Evolutionary conservation across 2,113 vertebrate genomes (phyloP).

Genomic region (Oreochromis spilurus): DNA sequence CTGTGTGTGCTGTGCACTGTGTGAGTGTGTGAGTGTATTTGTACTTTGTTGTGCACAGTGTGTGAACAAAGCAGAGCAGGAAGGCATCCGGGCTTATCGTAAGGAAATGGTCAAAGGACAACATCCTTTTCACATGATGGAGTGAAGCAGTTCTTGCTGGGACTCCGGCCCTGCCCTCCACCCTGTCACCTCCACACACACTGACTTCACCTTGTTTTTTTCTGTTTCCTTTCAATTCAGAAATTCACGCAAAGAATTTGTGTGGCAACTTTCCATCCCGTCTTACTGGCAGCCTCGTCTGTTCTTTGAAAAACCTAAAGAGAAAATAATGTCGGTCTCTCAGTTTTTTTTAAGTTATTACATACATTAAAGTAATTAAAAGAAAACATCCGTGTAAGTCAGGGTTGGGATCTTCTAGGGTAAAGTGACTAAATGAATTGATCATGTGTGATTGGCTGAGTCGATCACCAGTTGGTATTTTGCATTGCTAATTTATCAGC

Average conservation of each 20-base stretch:
- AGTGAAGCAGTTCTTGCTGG: slow-evolving; percentile 13
- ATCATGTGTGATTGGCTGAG: neutral
- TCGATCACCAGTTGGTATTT: neutral
- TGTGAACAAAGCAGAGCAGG: slow-evolving; percentile 65
- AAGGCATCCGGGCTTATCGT: slow-evolving; percentile 69
- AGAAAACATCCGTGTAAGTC: neutral
- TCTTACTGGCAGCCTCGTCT: neutral
- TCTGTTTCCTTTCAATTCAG: neutral
- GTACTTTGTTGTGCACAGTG: slow-evolving; percentile 5
- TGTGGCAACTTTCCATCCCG: neutral
- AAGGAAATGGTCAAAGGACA: slow-evolving; percentile 74
- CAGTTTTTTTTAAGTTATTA: neutral
- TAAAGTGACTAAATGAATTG: neutral
- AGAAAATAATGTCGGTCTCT: neutral
- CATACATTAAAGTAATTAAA: neutral
- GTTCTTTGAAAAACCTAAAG: neutral
- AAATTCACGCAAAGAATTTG: neutral
- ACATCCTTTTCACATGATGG: slow-evolving; percentile 65
- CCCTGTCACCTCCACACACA: neutral
- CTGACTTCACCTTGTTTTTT: neutral
- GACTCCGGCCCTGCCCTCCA: neutral
- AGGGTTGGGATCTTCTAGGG: neutral
- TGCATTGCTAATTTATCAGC: neutral
- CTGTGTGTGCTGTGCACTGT: slow-evolving; percentile 12
- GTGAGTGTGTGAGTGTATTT: neutral